A percentile compares a stretch with the other conserved stretches of the same genome.
Evolutionary conservation across 2,113 vertebrate genomes (phyloP).

Genomic region (Cebidichthys violaceus): DNA sequence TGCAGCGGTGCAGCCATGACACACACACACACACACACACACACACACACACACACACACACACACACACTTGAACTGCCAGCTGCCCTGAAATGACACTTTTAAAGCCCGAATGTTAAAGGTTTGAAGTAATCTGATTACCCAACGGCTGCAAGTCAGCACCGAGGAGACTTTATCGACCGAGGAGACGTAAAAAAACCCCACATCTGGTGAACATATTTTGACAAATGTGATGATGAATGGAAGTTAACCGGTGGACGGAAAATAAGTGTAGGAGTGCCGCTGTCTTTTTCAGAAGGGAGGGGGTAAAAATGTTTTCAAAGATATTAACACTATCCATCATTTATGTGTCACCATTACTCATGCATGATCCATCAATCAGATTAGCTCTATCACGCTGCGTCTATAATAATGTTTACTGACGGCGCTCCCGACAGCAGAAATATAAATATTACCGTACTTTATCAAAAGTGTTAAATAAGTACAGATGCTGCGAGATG

Average conservation of each 20-base stretch:
- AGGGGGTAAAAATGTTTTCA: conserved; percentile 55
- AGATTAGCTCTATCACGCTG: conserved; percentile 67
- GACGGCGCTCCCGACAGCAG: conserved; percentile 50
- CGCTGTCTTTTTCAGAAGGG: conserved; percentile 41
- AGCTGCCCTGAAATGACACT: conserved; percentile 68
- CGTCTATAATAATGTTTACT: conserved; percentile 73
- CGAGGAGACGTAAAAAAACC: conserved; percentile 52
- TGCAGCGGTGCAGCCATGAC: conserved; percentile 51
- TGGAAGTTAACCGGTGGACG: conserved; percentile 70
- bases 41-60: no score
- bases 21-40: conserved; percentile 29
- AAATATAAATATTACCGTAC: conserved; percentile 53
- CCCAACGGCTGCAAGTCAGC: conserved; percentile 65
- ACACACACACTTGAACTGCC: conserved; percentile 37
- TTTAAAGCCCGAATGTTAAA: conserved; percentile 74
- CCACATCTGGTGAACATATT: conserved; percentile 54
- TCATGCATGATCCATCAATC: conserved; percentile 73
- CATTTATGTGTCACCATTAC: conserved; percentile 69
- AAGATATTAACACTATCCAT: conserved; percentile 80
- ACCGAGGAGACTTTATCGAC: conserved; percentile 58
- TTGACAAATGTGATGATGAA: conserved; percentile 76
- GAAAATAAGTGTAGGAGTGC: conserved; percentile 53
- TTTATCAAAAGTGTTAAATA: conserved; percentile 58
- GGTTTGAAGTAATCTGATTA: conserved; percentile 73
- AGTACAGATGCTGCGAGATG: conserved; percentile 28